Base-by-base conservation (phyloP, 2,888 invertebrate genomes). In the Parnassius mnemosyne region DNA sequence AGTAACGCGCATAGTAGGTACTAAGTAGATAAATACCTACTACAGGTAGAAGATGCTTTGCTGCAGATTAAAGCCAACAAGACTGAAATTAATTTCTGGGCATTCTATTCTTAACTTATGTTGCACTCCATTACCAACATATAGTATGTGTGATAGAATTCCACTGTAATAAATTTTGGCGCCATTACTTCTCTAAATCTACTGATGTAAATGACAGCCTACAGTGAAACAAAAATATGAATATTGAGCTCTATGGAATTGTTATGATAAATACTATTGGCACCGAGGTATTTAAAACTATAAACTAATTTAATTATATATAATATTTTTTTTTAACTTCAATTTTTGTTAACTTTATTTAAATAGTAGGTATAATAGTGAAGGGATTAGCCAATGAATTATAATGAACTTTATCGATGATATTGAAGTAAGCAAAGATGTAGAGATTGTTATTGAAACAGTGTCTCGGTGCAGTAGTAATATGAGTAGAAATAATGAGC, bases 221-320 rank as follows among this genome's bases (percentile, higher is more conserved):
- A 78, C 77, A 75, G 79, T 75, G 73, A 83, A 84, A 89, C 60
- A 64, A 88, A 90, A 91, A 89, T 91, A 90, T 90, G 90, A 89
- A 90, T 90, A 89, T 89, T 89, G 82, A 79, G 84, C 74, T 72
- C 68, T 76, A 76, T 69, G 10, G 11, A 49, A 49, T 16, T n/a
- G 71, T 69, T 76, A 75, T 71, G 68, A 64, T 65, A 42, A 65
- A 63, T 60, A 62, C 56, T 63, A 69, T 73, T 68, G 66, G 68
- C 68, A 63, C 63, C 62, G 60, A 65, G 59, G 59, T 64, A 54
- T 60, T 59, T 58, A 34, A 10, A 20, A 20, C 2, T 20, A 1
- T 20, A 16, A 16, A 16, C 16, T 1, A 16, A 16, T 16, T n/a
- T n/a, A n/a, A n/a, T n/a, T n/a, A n/a, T n/a, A n/a, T n/a, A n/a